Evolutionary conservation across 2,888 invertebrate species (phyloP).

Genomic region (Pristionchus mayeri): DNA sequence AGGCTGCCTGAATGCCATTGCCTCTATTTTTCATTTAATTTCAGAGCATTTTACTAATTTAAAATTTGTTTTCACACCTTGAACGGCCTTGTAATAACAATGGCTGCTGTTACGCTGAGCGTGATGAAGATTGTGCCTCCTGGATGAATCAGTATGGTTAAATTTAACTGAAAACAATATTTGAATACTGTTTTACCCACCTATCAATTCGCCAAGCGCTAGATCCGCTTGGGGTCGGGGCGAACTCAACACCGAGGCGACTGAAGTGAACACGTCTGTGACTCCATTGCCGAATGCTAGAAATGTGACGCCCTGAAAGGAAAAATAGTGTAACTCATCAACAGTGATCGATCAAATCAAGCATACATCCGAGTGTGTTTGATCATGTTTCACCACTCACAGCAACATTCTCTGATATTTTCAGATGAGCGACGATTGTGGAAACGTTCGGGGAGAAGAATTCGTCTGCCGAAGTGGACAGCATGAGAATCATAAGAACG

Average conservation of each 20-base stretch:
- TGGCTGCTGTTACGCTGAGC: constrained; percentile 10
- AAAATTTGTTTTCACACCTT: too few species aligned
- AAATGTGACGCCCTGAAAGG: constrained; percentile 82
- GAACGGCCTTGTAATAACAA: constrained; percentile 16
- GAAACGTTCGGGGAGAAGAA: constrained; percentile 17
- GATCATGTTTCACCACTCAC: constrained; percentile 62
- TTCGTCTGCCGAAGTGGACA: constrained; percentile 7
- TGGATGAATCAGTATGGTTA: neutral
- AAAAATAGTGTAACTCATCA: too few species aligned
- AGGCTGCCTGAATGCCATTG: constrained; percentile 43
- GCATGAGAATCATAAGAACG: neutral
- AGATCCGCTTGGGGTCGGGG: constrained; percentile 77
- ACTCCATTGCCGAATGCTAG: constrained; percentile 85
- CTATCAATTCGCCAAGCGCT: constrained; percentile 77
- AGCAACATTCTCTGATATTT: constrained; percentile 78
- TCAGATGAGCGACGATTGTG: constrained; percentile 9
- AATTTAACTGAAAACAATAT: neutral
- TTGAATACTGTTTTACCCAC: constrained; percentile 54
- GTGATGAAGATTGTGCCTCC: constrained; percentile 21
- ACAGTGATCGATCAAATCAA: too few species aligned
- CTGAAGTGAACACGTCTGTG: constrained; percentile 83
- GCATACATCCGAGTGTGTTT: neutral
- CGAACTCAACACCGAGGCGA: constrained; percentile 79
- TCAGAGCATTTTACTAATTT: too few species aligned
- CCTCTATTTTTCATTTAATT: too few species aligned